Evolutionary conservation across 2,113 vertebrate species (phyloP).

Genomic region (Pygoscelis adeliae): DNA sequence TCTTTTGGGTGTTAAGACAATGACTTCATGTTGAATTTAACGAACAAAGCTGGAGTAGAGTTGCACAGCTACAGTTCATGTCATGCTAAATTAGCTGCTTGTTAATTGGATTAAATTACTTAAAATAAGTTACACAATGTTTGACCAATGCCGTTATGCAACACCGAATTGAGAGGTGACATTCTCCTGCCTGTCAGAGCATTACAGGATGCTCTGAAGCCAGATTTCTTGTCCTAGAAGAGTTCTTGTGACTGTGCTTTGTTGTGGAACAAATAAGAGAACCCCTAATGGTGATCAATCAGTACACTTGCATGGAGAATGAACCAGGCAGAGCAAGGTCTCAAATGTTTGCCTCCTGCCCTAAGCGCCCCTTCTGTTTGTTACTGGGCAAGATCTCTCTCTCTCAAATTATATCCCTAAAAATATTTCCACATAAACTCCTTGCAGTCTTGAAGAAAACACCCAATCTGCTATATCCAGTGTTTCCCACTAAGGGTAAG

Average conservation of each 20-base stretch:
- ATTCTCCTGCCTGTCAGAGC: neutral
- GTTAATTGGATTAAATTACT: constrained; percentile 17
- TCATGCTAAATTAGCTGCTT: neutral
- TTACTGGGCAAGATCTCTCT: neutral
- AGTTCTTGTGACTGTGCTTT: neutral
- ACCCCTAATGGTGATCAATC: accelerated
- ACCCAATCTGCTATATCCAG: neutral
- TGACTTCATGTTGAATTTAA: neutral
- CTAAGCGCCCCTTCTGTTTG: neutral
- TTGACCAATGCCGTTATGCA: neutral
- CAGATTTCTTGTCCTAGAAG: neutral
- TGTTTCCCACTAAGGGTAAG: neutral
- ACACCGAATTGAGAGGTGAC: neutral
- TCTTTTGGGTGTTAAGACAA: neutral
- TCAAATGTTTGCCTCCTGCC: neutral
- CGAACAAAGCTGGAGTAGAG: neutral
- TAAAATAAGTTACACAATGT: neutral
- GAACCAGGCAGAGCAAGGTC: neutral
- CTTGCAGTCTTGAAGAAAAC: neutral
- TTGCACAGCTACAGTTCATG: neutral
- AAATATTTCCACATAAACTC: neutral
- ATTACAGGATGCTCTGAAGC: neutral
- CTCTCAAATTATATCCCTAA: neutral
- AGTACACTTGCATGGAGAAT: neutral
- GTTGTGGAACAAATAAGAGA: neutral